Conservation (phyloP, 2,113 vertebrate genomes). For the Geothlypis trichas region DNA sequence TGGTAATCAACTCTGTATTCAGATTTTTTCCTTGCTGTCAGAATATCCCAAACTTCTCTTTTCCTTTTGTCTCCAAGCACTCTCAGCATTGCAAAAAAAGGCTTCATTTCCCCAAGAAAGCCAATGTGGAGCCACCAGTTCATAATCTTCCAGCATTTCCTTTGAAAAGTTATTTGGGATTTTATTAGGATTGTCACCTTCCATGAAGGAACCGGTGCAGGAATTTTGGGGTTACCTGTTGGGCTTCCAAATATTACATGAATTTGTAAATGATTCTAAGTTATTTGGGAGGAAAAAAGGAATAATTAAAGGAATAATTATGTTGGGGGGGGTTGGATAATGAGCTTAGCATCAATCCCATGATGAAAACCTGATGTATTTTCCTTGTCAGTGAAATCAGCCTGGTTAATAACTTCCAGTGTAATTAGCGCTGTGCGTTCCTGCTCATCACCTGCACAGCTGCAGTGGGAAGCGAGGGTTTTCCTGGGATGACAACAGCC, state of each 20-base stretch:
- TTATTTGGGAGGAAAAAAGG: background rate
- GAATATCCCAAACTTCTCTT: background rate
- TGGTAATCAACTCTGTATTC: background rate
- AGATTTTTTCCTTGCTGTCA: background rate
- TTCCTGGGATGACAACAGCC: background rate
- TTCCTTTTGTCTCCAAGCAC: background rate
- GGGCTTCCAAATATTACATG: background rate
- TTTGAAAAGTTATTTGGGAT: background rate
- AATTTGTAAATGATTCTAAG: background rate
- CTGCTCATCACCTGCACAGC: background rate
- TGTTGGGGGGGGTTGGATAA: background rate
- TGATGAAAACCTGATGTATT: background rate
- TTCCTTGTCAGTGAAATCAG: background rate
- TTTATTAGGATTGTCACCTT: background rate
- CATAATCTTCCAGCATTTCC: background rate
- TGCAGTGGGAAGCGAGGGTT: background rate
- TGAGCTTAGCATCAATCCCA: background rate
- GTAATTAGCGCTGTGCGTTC: background rate
- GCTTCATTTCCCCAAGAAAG: background rate
- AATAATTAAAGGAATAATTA: background rate
- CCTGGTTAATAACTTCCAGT: background rate
- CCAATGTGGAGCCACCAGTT: background rate
- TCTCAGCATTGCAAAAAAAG: background rate
- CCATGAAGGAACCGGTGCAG: rapidly evolving
- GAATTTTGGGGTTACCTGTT: background rate